A percentile compares a stretch with the other conserved stretches of the same genome.
phyloP scores from a whole-genome alignment of 2,113 vertebrate species.

The Sylvia atricapilla region DNA sequence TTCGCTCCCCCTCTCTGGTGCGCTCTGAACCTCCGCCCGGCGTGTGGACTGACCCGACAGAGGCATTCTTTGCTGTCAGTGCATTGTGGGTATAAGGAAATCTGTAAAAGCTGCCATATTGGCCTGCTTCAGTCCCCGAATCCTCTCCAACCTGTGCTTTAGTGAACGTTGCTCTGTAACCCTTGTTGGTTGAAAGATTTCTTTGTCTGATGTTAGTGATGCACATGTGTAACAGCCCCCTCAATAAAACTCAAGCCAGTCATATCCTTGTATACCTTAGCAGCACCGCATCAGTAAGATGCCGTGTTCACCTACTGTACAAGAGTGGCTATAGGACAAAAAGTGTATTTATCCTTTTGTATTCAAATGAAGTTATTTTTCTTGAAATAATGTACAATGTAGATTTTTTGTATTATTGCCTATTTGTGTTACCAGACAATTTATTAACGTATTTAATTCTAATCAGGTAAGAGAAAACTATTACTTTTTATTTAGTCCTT shows the following conservation, averaged over 20 bases:
- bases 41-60: slow-evolving; percentile 74
- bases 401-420: slow-evolving; percentile 96
- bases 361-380: slow-evolving; percentile 98
- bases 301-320: slow-evolving; percentile 77
- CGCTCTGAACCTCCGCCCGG: slow-evolving; percentile 58
- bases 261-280: slow-evolving; percentile 78
- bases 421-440: slow-evolving; percentile 90
- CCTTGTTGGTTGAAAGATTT: slow-evolving; percentile 90
- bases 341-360: slow-evolving; percentile 97
- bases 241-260: slow-evolving; percentile 71
- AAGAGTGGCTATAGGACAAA: slow-evolving; percentile 81
- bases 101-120: slow-evolving; percentile 82
- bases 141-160: slow-evolving; percentile 88
- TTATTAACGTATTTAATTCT: slow-evolving; percentile 83
- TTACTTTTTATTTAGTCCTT: slow-evolving; percentile 70
- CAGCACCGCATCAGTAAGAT: slow-evolving; percentile 68
- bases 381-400: slow-evolving; percentile 89
- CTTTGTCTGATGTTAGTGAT: slow-evolving; percentile 93
- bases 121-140: slow-evolving; percentile 71
- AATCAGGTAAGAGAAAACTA: slow-evolving; percentile 72
- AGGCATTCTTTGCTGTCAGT: slow-evolving; percentile 90
- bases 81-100: slow-evolving; percentile 89
- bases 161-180: slow-evolving; percentile 93
- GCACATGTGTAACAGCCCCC: slow-evolving; percentile 87
- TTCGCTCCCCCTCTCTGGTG: slow-evolving; percentile 59